Evolutionary conservation across 2,113 vertebrate genomes (phyloP).

Genomic region (human (Homo sapiens)): DNA sequence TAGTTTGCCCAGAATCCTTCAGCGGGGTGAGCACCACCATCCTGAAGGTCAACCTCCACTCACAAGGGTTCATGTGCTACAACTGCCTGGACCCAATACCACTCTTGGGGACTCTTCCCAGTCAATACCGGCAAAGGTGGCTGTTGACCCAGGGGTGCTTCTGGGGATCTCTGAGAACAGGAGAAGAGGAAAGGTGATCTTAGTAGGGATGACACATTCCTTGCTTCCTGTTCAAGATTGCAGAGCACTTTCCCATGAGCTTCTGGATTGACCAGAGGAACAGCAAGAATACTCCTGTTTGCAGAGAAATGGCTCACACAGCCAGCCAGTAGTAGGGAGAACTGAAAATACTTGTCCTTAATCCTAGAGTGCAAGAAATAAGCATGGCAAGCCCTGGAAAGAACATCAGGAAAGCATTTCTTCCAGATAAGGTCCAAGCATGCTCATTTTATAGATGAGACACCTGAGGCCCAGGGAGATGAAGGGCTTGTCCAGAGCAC

Average conservation of each 20-base stretch:
- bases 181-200: background rate
- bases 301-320: background rate
- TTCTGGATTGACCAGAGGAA: background rate
- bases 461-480: background rate
- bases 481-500: background rate
- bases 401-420: fast-evolving
- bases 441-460: background rate
- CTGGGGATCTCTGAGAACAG: background rate
- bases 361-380: background rate
- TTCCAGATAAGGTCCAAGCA: background rate
- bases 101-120: background rate
- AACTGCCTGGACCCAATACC: background rate
- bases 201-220: background rate
- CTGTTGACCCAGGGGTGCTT: background rate
- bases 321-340: background rate
- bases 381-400: background rate
- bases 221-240: too few species aligned
- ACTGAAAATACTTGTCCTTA: background rate
- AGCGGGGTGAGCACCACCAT: background rate
- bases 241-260: background rate
- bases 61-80: fast-evolving
- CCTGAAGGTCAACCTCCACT: background rate
- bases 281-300: background rate
- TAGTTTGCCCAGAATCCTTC: background rate
- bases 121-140: background rate